Conservation (phyloP, 2,888 invertebrate genomes). For the Ecdyonurus torrentis region DNA sequence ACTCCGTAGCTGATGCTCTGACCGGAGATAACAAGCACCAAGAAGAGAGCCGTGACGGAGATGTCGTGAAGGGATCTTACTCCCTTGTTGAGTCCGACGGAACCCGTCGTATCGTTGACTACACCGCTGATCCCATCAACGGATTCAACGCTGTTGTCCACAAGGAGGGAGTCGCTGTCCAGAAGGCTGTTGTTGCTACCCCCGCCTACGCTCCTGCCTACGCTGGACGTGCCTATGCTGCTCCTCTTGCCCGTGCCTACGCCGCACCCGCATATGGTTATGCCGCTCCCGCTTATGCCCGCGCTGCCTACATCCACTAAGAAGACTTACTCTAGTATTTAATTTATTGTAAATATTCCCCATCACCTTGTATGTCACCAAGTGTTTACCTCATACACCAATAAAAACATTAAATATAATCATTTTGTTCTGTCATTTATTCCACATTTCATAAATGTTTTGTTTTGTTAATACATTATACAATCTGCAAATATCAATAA, state of each 20-base stretch:
- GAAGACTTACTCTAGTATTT: no score
- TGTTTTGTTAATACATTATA: no score
- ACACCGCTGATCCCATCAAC: conserved; percentile 10
- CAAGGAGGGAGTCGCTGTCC: conserved; percentile 1
- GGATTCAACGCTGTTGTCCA: conserved; percentile 10
- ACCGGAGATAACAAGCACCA: conserved; percentile 8
- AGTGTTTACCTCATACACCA: no score
- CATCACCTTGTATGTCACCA: no score
- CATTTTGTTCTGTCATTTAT: no score
- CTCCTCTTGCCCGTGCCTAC: conserved; percentile 4
- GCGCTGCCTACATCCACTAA: not conserved
- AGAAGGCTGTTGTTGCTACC: conserved; percentile 7
- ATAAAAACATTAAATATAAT: no score
- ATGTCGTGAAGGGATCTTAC: conserved; percentile 8
- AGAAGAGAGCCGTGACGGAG: conserved; percentile 8
- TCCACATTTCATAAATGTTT: no score
- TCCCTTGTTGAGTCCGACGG: conserved; percentile 9
- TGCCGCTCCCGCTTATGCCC: conserved; percentile 2
- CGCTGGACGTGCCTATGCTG: no score
- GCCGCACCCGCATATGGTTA: conserved; percentile 2
- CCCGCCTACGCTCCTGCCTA: not conserved
- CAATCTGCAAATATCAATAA: no score
- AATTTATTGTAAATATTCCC: no score
- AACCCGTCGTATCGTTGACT: conserved; percentile 10
- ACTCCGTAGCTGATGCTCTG: conserved; percentile 5